Evolutionary conservation across 2,888 invertebrate genomes (phyloP), one percentile per base, ranked within the genome.

Genomic region (Lordiphosa andalusiaca): DNA sequence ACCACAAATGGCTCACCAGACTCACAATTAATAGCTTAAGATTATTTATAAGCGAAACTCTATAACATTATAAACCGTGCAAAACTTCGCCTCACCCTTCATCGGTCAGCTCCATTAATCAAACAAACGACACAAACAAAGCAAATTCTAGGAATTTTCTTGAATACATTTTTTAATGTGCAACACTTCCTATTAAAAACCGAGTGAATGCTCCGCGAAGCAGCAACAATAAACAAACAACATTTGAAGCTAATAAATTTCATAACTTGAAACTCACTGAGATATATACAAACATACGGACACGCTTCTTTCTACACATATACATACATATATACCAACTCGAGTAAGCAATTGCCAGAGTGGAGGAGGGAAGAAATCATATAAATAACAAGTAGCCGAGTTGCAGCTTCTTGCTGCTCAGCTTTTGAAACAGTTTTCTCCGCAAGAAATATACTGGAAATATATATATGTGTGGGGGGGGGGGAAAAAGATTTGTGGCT

Each of bases 111-210:
- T 41, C 19, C 64, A 63, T 63, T 64, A 63, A 63, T 63, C 62
- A 63, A 47, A 61, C 37, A 47, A 41, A 48, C 44, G 40, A 36
- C 39, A 35, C 39, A 55, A 38, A 46, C 36, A 10, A 49, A 16
- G 48, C 38, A 39, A 38, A 41, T 63, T 63, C 63, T 46, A 7
- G 41, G 64, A 50, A 62, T 64, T 46, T 37, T 46, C 42, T 42
- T 21, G 41, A 33, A 19, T 38, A 38, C 16, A 48, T 38, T 25
- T 54, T 63, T 55, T 47, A 55, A 63, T 63, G 39, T 46, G 50
- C 46, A 47, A 47, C 47, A 47, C 21, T 50, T 47, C 62, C 62
- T 55, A 63, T 63, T 63, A 63, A 63, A 47, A 63, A 3, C 16
- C 12, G 30, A 19, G 38, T 16, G 33, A 44, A 44, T 44, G 44